Evolutionary conservation across 2,888 invertebrate species (phyloP).

Genomic region (Drosophila mulleri): DNA sequence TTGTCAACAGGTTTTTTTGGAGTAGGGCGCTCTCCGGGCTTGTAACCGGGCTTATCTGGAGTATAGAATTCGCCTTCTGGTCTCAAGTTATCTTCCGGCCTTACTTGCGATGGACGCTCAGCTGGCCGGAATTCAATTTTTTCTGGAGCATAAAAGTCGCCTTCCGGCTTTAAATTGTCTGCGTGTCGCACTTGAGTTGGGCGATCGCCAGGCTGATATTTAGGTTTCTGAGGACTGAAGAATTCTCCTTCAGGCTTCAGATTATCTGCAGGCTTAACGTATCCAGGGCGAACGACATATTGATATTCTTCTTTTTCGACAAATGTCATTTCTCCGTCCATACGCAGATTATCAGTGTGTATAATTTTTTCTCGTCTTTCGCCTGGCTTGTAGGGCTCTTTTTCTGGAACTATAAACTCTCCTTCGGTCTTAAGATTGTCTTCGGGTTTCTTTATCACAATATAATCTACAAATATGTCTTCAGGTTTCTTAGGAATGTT

Average conservation of each 20-base stretch:
- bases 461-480: conserved; percentile 68
- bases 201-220: conserved; percentile 79
- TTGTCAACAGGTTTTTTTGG: conserved; percentile 84
- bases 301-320: conserved; percentile 85
- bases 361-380: conserved; percentile 86
- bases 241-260: conserved; percentile 59
- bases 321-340: conserved; percentile 87
- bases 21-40: conserved; percentile 65
- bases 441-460: conserved; percentile 86
- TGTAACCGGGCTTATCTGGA: conserved; percentile 83
- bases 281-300: conserved; percentile 85
- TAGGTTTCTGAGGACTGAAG: conserved; percentile 74
- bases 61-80: conserved; percentile 82
- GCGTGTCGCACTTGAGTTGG: conserved; percentile 85
- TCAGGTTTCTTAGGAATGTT: conserved; percentile 86
- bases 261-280: conserved; percentile 81
- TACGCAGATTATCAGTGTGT: conserved; percentile 86
- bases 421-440: conserved; percentile 89
- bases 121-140: conserved; percentile 38
- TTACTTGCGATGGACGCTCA: conserved; percentile 41
- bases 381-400: conserved; percentile 86
- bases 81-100: conserved; percentile 67
- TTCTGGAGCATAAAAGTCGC: conserved; percentile 83
- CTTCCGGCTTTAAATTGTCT: conserved; percentile 81
- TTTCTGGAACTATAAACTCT: conserved; percentile 85